phyloP scores from a whole-genome alignment of 2,797 vertebrate species.

The Carduelis carduelis region DNA sequence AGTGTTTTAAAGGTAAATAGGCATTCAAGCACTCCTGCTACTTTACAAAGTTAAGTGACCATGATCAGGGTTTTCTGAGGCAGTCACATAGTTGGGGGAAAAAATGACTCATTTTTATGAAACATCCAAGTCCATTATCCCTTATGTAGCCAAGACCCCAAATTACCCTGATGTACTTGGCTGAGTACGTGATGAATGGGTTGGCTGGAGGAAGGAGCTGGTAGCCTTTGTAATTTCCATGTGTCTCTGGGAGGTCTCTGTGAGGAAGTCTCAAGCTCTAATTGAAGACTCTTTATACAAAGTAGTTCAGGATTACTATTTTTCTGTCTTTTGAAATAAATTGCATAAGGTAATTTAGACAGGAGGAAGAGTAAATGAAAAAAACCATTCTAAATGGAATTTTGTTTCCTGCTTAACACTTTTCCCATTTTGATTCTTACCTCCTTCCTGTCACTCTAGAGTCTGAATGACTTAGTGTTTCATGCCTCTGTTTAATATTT shows the following conservation, averaged over 20 bases:
- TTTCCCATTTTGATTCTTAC: not conserved
- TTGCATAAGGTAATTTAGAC: not conserved
- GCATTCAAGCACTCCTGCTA: not conserved
- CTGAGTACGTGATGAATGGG: constrained; percentile 6
- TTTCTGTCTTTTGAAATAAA: not conserved
- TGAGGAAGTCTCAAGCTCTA: not conserved
- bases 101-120: constrained; percentile 15
- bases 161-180: constrained; percentile 37
- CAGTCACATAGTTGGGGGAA: not conserved
- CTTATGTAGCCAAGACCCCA: constrained; percentile 15
- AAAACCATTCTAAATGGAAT: not conserved
- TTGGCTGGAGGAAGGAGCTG: constrained; percentile 10
- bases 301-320: not conserved
- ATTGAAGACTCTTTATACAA: not conserved
- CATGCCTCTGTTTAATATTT: not conserved
- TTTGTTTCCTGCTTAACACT: not conserved
- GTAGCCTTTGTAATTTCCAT: not conserved
- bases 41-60: not conserved
- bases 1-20: constrained; percentile 28
- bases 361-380: not conserved
- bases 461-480: not conserved
- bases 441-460: not conserved
- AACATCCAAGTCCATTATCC: constrained; percentile 17
- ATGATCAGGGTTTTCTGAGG: not conserved
- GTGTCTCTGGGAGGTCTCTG: not conserved